Evolutionary conservation across 2,888 invertebrate species (phyloP), one percentile per base, ranked within the genome.

Genomic region (Lasioglossum villosulum): DNA sequence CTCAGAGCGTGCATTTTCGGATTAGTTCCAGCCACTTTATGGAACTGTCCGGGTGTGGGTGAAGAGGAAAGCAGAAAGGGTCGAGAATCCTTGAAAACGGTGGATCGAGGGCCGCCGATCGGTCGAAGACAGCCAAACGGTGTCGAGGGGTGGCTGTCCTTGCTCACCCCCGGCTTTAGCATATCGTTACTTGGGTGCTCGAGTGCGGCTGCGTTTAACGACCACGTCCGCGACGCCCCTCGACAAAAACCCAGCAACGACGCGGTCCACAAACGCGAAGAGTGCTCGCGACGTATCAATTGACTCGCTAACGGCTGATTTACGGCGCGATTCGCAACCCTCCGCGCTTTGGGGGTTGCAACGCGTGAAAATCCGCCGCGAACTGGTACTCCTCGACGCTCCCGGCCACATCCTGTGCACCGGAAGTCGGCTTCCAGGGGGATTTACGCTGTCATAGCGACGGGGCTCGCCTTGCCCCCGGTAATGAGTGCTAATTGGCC

Each of bases 131-230:
- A 73, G n/a, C 59, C 12, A 30, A 30, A 14, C 27, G 59, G 27
- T 30, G 52, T 16, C 39, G 19, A 42, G 45, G 71, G 63, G 27
- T 48, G 59, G 37, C 75, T 45, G 59, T n/a, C 4, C 39, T 52
- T 68, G 70, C 80, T 81, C 72, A 76, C 73, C 87, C 75, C 66
- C 86, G 70, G 90, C 92, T 93, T 93, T 92, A 92, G 94, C 94
- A 94, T 94, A 94, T 93, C 94, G 94, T 94, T 94, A 94, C 94
- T 92, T 92, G 88, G 90, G 89, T 91, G 92, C 92, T 93, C 91
- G 92, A 93, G 92, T 93, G 90, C 90, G 93, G 92, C 94, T 94
- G 94, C 94, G 91, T 93, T 94, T 94, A 94, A 94, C 94, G 94
- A 94, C 94, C 93, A 87, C 75, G 75, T 78, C 66, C 74, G 77